phyloP scores from a whole-genome alignment of 2,113 vertebrate genomes.

The Tragelaphus imberbis region DNA sequence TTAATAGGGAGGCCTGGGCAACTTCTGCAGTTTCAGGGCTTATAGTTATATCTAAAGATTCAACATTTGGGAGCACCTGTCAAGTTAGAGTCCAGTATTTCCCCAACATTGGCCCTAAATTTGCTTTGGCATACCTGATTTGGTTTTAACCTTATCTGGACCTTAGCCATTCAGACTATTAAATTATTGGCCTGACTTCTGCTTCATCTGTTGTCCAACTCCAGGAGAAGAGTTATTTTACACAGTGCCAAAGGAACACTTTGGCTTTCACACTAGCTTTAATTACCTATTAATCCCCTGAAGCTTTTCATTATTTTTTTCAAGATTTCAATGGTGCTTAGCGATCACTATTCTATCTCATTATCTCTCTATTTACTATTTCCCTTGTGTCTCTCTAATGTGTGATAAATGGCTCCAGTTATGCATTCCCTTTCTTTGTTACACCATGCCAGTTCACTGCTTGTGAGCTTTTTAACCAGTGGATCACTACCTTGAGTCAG shows the following conservation, averaged over 20 bases:
- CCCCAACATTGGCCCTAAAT: background rate
- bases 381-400: background rate
- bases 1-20: background rate
- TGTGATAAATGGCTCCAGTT: background rate
- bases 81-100: background rate
- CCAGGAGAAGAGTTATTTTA: background rate
- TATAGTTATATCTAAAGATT: background rate
- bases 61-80: background rate
- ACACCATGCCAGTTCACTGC: background rate
- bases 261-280: background rate
- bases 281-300: background rate
- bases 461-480: background rate
- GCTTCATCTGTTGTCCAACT: background rate
- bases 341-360: background rate
- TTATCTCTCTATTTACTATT: background rate
- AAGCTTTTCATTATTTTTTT: background rate
- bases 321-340: background rate
- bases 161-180: background rate
- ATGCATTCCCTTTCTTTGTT: background rate
- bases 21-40: background rate
- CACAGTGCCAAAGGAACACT: background rate
- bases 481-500: background rate
- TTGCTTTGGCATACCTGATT: background rate
- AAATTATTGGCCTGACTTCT: background rate
- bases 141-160: background rate